Percentiles rank a stretch among this genome's conserved stretches.
Conservation (phyloP, 1,140 invertebrate genomes). For the Sarcophaga bullata region DNA sequence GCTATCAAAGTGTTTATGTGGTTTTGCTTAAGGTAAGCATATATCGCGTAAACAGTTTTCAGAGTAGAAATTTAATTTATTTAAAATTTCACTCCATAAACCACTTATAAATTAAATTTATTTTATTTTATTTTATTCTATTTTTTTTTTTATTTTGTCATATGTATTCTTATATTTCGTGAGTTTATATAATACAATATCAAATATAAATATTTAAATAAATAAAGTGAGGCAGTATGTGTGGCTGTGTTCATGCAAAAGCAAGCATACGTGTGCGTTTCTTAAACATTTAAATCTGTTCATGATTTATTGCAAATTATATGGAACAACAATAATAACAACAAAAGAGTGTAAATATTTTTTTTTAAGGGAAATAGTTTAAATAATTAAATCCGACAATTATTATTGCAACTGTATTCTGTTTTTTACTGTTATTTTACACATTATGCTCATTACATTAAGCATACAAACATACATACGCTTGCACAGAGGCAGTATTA, state of each 20-base stretch:
- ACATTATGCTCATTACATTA: conserved; percentile 24
- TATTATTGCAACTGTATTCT: conserved; percentile 53
- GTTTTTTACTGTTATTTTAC: conserved; percentile 24
- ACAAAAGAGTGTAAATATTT: background rate
- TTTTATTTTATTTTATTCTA: background rate
- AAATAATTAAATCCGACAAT: conserved; percentile 54
- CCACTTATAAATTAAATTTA: conserved; percentile 4
- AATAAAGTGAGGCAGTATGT: background rate
- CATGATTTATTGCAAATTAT: conserved; percentile 43
- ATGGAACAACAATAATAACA: conserved; percentile 27
- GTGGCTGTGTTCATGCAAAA: no score
- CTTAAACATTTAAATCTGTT: conserved; percentile 41
- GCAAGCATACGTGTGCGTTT: background rate
- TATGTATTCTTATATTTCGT: background rate
- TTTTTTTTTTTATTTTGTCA: conserved; percentile 8
- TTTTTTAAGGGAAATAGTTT: conserved; percentile 41
- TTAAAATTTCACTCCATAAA: conserved; percentile 7
- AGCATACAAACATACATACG: background rate
- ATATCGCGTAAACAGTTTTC: background rate
- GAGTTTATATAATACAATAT: no score
- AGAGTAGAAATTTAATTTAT: background rate
- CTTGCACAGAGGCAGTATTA: background rate
- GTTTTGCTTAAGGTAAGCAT: no score
- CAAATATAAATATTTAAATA: background rate
- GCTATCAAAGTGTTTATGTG: no score